phyloP scores from a whole-genome alignment of 2,113 vertebrate species.

The Leptobrachium ailaonicum region DNA sequence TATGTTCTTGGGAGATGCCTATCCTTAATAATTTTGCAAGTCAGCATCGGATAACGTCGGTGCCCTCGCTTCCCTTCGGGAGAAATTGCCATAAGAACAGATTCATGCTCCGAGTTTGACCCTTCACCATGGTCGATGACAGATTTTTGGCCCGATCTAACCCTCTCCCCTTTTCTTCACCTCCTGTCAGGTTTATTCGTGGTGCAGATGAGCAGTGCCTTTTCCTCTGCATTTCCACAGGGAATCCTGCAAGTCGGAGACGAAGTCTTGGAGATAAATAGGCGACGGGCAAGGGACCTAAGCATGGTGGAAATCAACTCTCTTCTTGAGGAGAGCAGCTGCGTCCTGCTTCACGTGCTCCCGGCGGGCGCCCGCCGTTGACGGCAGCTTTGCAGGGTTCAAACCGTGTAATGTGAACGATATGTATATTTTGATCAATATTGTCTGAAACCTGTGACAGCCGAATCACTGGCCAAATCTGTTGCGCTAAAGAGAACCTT shows the following conservation, averaged over 20 bases:
- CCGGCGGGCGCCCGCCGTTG: not conserved
- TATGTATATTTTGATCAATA: not conserved
- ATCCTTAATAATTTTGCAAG: too few species aligned
- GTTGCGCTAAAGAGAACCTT: too few species aligned
- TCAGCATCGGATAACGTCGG: too few species aligned
- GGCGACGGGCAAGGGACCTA: conserved; percentile 10
- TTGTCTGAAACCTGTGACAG: too few species aligned
- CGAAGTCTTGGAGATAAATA: conserved; percentile 30
- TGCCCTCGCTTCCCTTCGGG: too few species aligned
- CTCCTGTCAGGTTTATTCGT: conserved; percentile 27
- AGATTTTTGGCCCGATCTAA: conserved; percentile 23
- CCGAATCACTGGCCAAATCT: too few species aligned
- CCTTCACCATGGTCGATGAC: conserved; percentile 23
- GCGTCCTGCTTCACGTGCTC: conserved; percentile 22
- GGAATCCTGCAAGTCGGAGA: conserved; percentile 37
- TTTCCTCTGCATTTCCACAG: conserved; percentile 28
- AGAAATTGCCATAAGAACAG: too few species aligned
- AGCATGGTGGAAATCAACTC: conserved; percentile 23
- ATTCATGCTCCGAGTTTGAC: not conserved
- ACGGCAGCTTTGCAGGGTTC: not conserved
- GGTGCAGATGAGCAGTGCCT: conserved; percentile 29
- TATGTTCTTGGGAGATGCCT: too few species aligned
- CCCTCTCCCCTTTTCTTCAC: conserved; percentile 1
- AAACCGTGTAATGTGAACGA: not conserved
- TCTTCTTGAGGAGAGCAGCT: conserved; percentile 32